Evolutionary conservation across 1,140 invertebrate species (phyloP).

Genomic region (Chionoecetes opilio): DNA sequence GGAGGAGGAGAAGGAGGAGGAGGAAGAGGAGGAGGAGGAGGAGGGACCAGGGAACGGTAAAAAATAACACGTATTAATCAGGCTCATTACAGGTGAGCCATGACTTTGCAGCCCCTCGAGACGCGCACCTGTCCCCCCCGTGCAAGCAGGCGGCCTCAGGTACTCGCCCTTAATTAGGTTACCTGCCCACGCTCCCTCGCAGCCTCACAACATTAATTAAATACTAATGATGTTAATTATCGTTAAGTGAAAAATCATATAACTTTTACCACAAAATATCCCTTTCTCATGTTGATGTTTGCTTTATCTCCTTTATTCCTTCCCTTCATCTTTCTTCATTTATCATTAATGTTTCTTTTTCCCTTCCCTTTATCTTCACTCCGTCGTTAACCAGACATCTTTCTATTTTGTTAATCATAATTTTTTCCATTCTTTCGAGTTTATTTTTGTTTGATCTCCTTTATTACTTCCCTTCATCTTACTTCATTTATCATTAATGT

Average conservation of each 20-base stretch:
- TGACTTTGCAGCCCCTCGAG: not conserved
- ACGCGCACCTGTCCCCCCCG: not conserved
- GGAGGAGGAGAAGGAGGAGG: not conserved
- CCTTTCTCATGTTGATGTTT: not conserved
- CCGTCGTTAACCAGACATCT: not conserved
- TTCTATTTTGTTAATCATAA: too few species aligned
- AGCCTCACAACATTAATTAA: constrained; percentile 12
- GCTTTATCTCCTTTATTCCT: too few species aligned
- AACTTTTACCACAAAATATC: constrained; percentile 10
- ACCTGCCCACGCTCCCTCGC: not conserved
- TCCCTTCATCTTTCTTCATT: not conserved
- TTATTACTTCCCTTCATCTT: not conserved
- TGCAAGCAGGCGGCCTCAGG: not conserved
- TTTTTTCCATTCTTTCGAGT: not conserved
- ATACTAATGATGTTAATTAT: constrained; percentile 31
- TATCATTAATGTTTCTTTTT: not conserved
- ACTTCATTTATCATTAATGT: not conserved
- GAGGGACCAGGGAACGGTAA: not conserved
- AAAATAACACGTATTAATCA: not conserved
- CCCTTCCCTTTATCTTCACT: not conserved
- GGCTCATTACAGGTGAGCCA: not conserved
- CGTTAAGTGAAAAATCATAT: not conserved
- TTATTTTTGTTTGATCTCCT: too few species aligned
- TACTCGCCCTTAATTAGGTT: not conserved
- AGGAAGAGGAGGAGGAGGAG: not conserved